Conservation (phyloP, 2,888 invertebrate genomes). For the Plemyria rubiginata region DNA sequence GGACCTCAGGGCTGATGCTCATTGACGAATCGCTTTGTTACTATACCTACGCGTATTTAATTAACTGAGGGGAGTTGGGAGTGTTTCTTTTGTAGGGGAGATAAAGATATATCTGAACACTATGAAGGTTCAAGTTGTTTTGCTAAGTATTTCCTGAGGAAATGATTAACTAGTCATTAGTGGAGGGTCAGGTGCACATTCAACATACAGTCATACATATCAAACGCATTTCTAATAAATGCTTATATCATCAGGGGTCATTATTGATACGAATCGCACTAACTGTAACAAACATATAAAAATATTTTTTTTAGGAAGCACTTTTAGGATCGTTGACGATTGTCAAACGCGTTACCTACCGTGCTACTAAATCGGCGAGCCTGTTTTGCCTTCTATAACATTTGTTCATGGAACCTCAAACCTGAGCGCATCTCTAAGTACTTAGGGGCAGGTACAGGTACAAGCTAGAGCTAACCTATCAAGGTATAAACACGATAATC, state of each 20-base stretch:
- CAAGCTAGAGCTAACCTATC: background rate
- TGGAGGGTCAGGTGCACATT: slow-evolving; percentile 18
- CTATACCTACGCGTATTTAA: background rate
- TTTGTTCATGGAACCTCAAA: background rate
- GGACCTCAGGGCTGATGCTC: slow-evolving; percentile 21
- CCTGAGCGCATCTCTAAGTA: background rate
- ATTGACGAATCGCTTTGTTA: slow-evolving; percentile 15
- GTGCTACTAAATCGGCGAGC: too few species aligned
- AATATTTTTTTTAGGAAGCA: too few species aligned
- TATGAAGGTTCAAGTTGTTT: slow-evolving; percentile 20
- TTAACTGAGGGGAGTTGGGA: background rate
- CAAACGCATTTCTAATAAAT: background rate
- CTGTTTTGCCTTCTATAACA: too few species aligned
- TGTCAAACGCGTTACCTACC: too few species aligned
- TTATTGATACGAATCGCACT: too few species aligned
- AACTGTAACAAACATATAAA: too few species aligned
- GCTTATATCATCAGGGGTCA: background rate
- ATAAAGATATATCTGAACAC: slow-evolving; percentile 27
- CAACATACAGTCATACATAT: background rate
- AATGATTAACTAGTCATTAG: slow-evolving; percentile 21
- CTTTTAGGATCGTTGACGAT: too few species aligned
- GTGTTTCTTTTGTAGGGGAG: slow-evolving; percentile 22
- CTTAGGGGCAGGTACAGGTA: background rate
- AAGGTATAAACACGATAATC: slow-evolving; percentile 31
- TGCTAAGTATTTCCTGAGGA: slow-evolving; percentile 29